Conservation (phyloP, 2,113 vertebrate species). For the Ciconia boyciana region DNA sequence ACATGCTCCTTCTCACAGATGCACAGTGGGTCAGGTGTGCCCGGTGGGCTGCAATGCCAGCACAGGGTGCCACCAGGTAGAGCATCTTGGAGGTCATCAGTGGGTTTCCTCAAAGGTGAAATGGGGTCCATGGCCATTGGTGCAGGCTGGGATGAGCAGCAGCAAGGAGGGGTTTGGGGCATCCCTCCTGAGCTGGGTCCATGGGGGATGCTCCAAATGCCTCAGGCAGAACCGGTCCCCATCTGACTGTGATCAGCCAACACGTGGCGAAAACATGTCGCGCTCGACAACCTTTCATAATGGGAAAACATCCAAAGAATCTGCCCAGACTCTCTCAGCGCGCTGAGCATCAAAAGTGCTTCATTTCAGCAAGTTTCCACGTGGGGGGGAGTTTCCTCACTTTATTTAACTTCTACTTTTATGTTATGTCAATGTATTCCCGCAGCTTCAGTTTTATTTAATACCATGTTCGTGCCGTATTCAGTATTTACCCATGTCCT, state of each 20-base stretch:
- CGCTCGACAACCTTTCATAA: neutral
- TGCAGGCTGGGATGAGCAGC: neutral
- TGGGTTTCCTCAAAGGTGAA: neutral
- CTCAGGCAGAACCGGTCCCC: neutral
- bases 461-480: accelerated
- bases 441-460: neutral
- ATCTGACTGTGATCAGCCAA: neutral
- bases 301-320: neutral
- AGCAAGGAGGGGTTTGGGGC: neutral
- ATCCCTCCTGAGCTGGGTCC: neutral
- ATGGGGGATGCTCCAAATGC: accelerated
- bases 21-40: neutral
- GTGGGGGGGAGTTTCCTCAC: neutral
- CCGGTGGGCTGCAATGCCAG: neutral
- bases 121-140: accelerated
- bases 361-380: neutral
- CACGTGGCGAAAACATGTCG: neutral
- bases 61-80: neutral
- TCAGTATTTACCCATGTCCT: neutral
- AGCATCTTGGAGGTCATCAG: neutral
- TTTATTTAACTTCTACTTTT: neutral
- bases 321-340: neutral
- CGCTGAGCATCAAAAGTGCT: neutral
- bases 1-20: neutral
- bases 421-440: neutral